phyloP scores from a whole-genome alignment of 2,888 invertebrate genomes.

The Cheiracanthium punctorium region DNA sequence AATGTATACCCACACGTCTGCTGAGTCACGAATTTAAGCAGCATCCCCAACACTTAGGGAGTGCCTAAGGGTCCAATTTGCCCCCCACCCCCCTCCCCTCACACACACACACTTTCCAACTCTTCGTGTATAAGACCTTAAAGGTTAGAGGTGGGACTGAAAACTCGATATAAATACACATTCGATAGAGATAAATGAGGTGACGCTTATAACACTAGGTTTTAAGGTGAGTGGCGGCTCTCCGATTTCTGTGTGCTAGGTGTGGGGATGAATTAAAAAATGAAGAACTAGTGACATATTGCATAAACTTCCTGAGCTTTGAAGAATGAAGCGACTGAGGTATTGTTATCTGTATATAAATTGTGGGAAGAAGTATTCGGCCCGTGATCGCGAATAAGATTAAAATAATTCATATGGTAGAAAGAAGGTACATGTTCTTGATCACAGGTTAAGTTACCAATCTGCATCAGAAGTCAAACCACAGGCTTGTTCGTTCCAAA shows the following conservation, averaged over 20 bases:
- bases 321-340: too few relatives aligned
- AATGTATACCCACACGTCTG: slow-evolving; percentile 2
- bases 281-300: not conserved
- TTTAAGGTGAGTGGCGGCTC: slow-evolving; percentile 1
- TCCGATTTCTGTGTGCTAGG: not conserved
- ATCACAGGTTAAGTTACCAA: too few relatives aligned
- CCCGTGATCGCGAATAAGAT: too few relatives aligned
- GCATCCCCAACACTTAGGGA: slow-evolving; percentile 45
- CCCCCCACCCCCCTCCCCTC: not conserved
- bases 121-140: slow-evolving; percentile 25
- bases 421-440: too few relatives aligned
- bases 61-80: slow-evolving; percentile 33
- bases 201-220: slow-evolving; percentile 31
- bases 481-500: too few relatives aligned
- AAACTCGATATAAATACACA: slow-evolving; percentile 55
- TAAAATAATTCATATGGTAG: too few relatives aligned
- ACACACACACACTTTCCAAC: too few relatives aligned
- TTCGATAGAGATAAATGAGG: slow-evolving; percentile 54
- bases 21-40: slow-evolving; percentile 32
- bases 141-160: slow-evolving; percentile 40
- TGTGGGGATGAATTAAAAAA: not conserved
- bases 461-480: too few relatives aligned
- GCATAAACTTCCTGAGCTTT: too few relatives aligned
- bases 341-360: too few relatives aligned
- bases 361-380: too few relatives aligned